A percentile compares a stretch with the other conserved stretches of the same genome.
phyloP scores from a whole-genome alignment of 2,797 vertebrate genomes.

The Percopsis omiscomaycus region DNA sequence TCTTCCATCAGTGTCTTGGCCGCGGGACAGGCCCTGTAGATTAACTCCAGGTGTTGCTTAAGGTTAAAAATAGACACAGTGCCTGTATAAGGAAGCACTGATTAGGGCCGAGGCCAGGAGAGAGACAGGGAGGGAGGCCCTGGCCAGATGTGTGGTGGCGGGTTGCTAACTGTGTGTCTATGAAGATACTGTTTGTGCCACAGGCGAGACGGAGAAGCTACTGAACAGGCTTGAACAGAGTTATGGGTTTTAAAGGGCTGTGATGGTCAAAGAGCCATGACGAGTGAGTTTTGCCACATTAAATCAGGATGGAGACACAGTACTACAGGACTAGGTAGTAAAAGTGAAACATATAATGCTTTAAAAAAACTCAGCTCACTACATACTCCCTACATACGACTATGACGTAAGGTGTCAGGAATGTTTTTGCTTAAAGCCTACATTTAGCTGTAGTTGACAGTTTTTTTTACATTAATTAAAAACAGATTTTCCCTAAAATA shows the following conservation, averaged over 20 bases:
- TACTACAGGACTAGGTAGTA: background rate
- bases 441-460: no score
- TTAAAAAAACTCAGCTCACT: no score
- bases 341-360: no score
- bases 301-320: background rate
- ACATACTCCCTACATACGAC: no score
- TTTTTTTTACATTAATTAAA: no score
- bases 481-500: no score
- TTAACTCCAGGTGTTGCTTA: constrained; percentile 66
- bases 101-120: constrained; percentile 39
- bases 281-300: background rate
- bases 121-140: constrained; percentile 18
- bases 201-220: constrained; percentile 13
- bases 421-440: no score
- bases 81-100: constrained; percentile 42
- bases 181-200: constrained; percentile 29
- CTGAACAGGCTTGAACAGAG: background rate
- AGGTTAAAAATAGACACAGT: constrained; percentile 65
- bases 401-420: no score
- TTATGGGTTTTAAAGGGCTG: background rate
- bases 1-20: constrained; percentile 38
- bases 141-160: constrained; percentile 29
- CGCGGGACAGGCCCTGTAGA: constrained; percentile 37
- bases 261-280: background rate
- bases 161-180: background rate